These are phyloP conservation scores for Piaya cayana DNA, from an alignment of 2,113 vertebrate genomes.

Conservation along the genomic window DNA sequence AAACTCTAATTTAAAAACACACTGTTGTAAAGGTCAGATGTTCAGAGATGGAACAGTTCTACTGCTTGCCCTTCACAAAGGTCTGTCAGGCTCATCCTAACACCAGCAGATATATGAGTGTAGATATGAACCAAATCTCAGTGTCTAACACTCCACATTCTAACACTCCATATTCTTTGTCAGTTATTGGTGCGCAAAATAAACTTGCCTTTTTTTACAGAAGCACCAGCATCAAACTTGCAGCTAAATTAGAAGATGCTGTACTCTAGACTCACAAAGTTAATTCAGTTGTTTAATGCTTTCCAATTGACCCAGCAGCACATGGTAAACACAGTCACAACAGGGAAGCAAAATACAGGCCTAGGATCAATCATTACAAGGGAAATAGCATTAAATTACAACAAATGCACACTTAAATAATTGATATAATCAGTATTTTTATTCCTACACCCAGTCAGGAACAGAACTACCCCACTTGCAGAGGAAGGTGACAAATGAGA, in stretches of 20 bases:
- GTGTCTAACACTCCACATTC: accelerated
- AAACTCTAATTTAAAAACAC: background rate
- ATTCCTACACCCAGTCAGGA: background rate
- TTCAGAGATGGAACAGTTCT: background rate
- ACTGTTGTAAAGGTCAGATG: background rate
- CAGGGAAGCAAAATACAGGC: background rate
- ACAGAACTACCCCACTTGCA: background rate
- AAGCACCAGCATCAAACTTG: background rate
- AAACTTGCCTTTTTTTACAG: background rate
- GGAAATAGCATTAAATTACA: background rate
- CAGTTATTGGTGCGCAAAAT: background rate
- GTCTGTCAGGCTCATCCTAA: background rate
- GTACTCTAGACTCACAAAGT: background rate
- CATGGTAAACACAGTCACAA: accelerated
- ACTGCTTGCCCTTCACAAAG: background rate
- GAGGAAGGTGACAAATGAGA: background rate
- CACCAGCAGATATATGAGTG: background rate
- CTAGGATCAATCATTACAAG: background rate
- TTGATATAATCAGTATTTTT: background rate
- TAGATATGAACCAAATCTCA: background rate
- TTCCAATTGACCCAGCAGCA: background rate
- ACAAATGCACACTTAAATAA: background rate
- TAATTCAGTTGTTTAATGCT: background rate
- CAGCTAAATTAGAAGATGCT: background rate
- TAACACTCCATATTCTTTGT: background rate